Percentiles rank a stretch among this genome's conserved stretches.
Conservation (phyloP, 2,888 invertebrate genomes). For the Mesodorylaimus sp. region DNA sequence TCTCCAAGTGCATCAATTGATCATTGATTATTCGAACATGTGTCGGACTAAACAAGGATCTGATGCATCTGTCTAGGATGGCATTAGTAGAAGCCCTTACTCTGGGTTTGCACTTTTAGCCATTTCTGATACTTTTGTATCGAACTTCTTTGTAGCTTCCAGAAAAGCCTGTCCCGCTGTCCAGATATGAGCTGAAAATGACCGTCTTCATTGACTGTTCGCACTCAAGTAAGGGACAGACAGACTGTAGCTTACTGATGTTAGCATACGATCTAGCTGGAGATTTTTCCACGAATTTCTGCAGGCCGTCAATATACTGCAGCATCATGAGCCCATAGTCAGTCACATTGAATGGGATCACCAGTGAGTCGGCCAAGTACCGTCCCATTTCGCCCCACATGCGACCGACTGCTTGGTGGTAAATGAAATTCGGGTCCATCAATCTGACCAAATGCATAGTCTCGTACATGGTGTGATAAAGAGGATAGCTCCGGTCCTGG, state of each 20-base stretch:
- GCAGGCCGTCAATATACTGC: neutral
- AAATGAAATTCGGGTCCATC: slow-evolving; percentile 29
- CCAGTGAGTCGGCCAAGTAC: slow-evolving; percentile 26
- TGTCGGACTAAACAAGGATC: too few species aligned
- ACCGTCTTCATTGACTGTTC: too few species aligned
- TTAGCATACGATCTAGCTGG: too few species aligned
- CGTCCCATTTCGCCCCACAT: slow-evolving; percentile 25
- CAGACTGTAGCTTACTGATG: neutral
- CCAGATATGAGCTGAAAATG: too few species aligned
- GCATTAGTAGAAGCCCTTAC: too few species aligned
- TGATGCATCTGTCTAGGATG: too few species aligned
- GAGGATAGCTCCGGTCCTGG: slow-evolving; percentile 23
- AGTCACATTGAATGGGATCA: slow-evolving; percentile 29
- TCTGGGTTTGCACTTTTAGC: too few species aligned
- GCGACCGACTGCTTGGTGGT: slow-evolving; percentile 22
- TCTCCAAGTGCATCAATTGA: slow-evolving; percentile 4
- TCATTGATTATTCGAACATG: slow-evolving; percentile 5
- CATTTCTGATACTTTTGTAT: too few species aligned
- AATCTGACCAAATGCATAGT: neutral
- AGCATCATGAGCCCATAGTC: slow-evolving; percentile 16
- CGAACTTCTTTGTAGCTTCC: too few species aligned
- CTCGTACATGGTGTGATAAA: slow-evolving; percentile 32
- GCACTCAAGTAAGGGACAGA: too few species aligned
- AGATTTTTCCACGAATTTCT: slow-evolving; percentile 2
- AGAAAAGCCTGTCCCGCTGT: too few species aligned